Evolutionary conservation across 2,888 invertebrate genomes (phyloP), one percentile per base, ranked within the genome.

Genomic region (Lasius fuliginosus): DNA sequence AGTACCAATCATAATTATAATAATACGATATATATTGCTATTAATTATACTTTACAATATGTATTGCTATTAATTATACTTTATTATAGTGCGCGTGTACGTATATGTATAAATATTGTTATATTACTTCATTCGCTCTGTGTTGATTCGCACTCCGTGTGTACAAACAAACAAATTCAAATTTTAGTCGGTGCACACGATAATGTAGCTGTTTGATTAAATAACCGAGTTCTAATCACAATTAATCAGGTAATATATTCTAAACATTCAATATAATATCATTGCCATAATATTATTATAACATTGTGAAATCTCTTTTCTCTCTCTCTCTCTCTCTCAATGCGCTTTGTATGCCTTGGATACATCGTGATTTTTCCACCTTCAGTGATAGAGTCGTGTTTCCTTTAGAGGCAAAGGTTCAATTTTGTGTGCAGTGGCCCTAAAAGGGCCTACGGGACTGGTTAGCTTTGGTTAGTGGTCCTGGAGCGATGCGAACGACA

Each of bases 401-500:
- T 89, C 82, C 89, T 89, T 88, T 75, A 27, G 79, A 83, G 81
- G 83, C 75, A 85, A 90, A 86, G 88, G 83, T 86, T 90, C 84
- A 90, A 90, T 90, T 90, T 88, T 83, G 89, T 85, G 91, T 85
- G 88, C 90, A 86, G 87, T 83, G 86, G 86, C 87, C 86, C 86
- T 91, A 90, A 90, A 90, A 90, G 90, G 90, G 86, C 90, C 90
- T 89, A 84, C 87, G 90, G 89, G 89, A 91, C 88, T 88, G 91
- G 89, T 91, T 90, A 89, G 89, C 85, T 88, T 90, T 89, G 89
- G 87, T 87, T 90, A 86, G 90, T 77, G 90, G 88, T 89, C 86
- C 87, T 89, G 85, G 90, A 90, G 86, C 91, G 91, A 91, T 90
- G 91, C 88, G 92, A 89, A 91, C 90, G 90, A 92, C 90, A 92